Percentiles rank a stretch among this genome's conserved stretches.
These are phyloP conservation scores for Tetropium fuscum DNA, from an alignment of 2,888 invertebrate genomes.

Conservation along the genomic window DNA sequence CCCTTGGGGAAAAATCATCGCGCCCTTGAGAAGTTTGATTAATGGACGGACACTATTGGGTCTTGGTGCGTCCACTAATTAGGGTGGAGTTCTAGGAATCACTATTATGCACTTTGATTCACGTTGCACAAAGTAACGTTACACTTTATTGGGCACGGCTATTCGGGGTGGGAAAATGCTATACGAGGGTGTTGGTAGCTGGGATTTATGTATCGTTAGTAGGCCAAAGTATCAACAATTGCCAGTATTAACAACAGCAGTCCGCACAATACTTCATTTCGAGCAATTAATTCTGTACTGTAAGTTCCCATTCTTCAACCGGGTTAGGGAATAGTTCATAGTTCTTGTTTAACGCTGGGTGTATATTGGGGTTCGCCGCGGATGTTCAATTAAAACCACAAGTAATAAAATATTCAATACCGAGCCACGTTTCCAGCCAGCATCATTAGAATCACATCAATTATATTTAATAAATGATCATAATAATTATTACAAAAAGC, in stretches of 20 bases:
- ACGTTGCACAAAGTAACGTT: background rate
- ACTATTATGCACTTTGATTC: background rate
- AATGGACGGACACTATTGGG: background rate
- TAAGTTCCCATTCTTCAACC: no score
- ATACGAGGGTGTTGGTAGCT: no score
- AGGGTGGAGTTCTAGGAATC: conserved; percentile 1
- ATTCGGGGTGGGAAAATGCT: background rate
- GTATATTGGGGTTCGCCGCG: background rate
- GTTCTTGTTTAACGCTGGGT: no score
- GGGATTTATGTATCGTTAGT: no score
- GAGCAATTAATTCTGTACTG: no score
- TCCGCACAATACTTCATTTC: no score
- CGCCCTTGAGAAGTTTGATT: background rate
- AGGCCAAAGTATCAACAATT: no score
- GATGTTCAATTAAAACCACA: background rate
- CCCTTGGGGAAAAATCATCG: background rate
- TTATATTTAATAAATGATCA: conserved; percentile 42
- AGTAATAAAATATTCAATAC: background rate
- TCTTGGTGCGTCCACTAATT: background rate
- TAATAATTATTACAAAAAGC: conserved; percentile 50
- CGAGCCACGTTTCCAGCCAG: background rate
- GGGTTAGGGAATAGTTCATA: no score
- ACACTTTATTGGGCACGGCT: background rate
- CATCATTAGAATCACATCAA: conserved; percentile 22
- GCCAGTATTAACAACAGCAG: no score